Conservation (phyloP, 2,797 vertebrate species). For the Petrocephalus schoutedeni region DNA sequence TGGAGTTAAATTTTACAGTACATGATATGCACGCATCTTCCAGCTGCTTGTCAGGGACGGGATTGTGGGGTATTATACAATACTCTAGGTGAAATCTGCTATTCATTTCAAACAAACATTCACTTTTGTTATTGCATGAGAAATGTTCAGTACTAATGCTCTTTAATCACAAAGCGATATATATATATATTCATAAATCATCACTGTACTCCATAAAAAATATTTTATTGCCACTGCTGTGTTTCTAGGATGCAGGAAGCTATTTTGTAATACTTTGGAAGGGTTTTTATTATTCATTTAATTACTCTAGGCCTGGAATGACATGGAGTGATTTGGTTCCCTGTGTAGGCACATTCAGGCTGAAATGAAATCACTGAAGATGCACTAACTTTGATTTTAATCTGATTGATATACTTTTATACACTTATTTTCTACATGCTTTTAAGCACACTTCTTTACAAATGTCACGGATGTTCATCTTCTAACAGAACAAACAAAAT, state of each 20-base stretch:
- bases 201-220: background rate
- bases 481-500: background rate
- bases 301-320: background rate
- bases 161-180: background rate
- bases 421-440: background rate
- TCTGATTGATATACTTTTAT: background rate
- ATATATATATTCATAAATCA: background rate
- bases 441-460: background rate
- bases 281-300: background rate
- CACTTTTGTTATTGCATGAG: background rate
- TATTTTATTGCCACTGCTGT: background rate
- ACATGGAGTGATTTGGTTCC: background rate
- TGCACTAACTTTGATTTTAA: background rate
- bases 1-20: background rate
- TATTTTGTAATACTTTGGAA: background rate
- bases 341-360: background rate
- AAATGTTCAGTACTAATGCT: background rate
- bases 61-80: background rate
- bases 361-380: background rate
- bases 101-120: background rate
- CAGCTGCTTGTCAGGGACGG: background rate
- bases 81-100: background rate
- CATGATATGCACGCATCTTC: background rate
- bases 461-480: background rate
- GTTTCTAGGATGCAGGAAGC: background rate